Evolutionary conservation across 2,113 vertebrate genomes (phyloP), one percentile per base, ranked within the genome.

Genomic region (Hymenochirus boettgeri): DNA sequence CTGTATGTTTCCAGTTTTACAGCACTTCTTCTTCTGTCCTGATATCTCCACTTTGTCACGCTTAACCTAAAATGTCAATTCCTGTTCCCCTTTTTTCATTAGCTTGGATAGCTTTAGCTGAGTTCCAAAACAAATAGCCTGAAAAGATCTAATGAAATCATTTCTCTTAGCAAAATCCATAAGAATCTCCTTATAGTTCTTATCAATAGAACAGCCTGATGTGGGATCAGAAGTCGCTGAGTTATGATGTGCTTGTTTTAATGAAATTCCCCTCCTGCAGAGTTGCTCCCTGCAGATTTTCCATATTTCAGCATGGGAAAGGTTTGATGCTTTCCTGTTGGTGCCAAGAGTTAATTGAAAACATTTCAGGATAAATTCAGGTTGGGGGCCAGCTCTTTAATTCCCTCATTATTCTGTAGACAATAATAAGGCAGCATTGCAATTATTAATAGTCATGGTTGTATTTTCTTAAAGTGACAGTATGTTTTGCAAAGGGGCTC

Each of bases 321-420:
- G 82, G 84, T 90, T 90, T 87, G 89, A 88, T 88, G 80, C 82
- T 86, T 91, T 91, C 85, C 82, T 84, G 86, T 75, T 27, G 0
- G 81, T 89, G 88, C 89, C 90, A 94, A 86, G 83, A 86, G 83
- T 88, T 91, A 90, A 95, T 90, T 92, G 87, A 92, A 94, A 93
- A 90, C 88, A 91, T 85, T 85, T 87, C 86, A 82, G 82, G 78
- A 83, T 84, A 91, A 92, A 90, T 88, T 89, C 77, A 73, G 79
- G 81, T 88, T 75, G 73, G 80, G 79, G 85, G 83, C 79, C 77
- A 81, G 75, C 0, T 67, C 79, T 84, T 79, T 79, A 81, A 88
- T 80, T 76, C 82, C 80, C 85, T 89, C 86, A 86, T 88, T 91
- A 90, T 90, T 83, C 84, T 81, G 82, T 83, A 59, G 35, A 84